These are phyloP conservation scores for Leucoraja erinaceus DNA, from an alignment of 2,113 vertebrate genomes.

Conservation along the genomic window DNA sequence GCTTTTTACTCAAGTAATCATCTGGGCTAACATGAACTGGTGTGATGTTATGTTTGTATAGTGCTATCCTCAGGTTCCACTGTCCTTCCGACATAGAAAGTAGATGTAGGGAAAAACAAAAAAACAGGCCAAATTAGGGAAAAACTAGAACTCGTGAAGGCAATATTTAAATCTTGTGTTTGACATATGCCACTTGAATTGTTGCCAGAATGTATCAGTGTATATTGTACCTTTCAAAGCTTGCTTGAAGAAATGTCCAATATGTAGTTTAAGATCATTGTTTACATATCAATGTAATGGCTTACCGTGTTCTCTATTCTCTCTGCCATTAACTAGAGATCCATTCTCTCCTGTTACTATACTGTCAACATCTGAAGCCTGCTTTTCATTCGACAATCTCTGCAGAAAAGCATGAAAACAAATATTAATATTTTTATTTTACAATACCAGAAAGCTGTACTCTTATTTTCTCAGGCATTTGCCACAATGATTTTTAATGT, in stretches of 20 bases:
- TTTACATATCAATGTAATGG: not conserved
- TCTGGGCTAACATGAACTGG: not conserved
- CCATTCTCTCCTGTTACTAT: conserved; percentile 60
- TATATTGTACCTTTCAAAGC: not conserved
- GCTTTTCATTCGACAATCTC: conserved; percentile 79
- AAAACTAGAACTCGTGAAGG: not conserved
- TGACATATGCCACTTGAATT: not conserved
- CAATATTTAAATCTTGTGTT: conserved; percentile 3
- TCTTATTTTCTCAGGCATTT: conserved; percentile 4
- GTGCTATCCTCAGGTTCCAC: not conserved
- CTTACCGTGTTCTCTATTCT: conserved; percentile 69
- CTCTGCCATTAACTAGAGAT: conserved; percentile 52
- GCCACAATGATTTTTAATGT: not conserved
- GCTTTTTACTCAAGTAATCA: not conserved
- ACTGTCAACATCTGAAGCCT: conserved; percentile 81
- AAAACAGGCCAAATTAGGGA: not conserved
- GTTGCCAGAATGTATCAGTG: not conserved
- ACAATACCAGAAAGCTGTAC: conserved; percentile 8
- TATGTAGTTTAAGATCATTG: not conserved
- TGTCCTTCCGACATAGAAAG: not conserved
- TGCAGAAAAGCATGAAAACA: conserved; percentile 47
- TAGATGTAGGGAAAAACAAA: not conserved
- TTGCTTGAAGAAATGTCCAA: conserved; percentile 11
- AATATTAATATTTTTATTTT: conserved; percentile 1
- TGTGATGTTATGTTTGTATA: not conserved